Conservation (phyloP, 2,113 vertebrate species). For the Rhodinocichla rosea region DNA sequence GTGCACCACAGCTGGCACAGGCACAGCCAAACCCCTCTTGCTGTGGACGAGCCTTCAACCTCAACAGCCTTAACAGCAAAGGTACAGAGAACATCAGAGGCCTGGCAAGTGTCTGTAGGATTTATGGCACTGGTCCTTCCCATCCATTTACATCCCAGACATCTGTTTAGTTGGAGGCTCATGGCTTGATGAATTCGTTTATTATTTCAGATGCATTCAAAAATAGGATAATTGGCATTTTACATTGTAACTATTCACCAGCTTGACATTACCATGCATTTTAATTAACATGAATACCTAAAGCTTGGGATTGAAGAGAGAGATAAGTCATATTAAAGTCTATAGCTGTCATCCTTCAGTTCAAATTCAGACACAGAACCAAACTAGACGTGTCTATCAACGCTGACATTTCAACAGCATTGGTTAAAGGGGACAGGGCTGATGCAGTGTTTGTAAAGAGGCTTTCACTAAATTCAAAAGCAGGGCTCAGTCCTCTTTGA, state of each 20-base stretch:
- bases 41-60: background rate
- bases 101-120: background rate
- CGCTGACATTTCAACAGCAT: background rate
- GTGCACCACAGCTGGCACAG: background rate
- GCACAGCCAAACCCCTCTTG: background rate
- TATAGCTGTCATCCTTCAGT: background rate
- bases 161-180: background rate
- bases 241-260: background rate
- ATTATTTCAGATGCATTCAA: constrained; percentile 15
- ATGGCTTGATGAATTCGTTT: background rate
- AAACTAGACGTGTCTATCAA: background rate
- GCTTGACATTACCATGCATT: constrained; percentile 6
- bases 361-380: background rate
- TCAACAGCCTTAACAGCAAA: background rate
- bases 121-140: background rate
- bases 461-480: background rate
- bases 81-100: background rate
- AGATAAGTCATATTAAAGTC: background rate
- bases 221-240: constrained; percentile 48
- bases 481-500: background rate
- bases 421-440: background rate
- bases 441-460: background rate
- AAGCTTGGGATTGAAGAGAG: background rate
- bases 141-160: background rate
- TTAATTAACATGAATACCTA: constrained; percentile 14